A percentile compares a stretch with the other conserved stretches of the same genome.
Evolutionary conservation across 2,113 vertebrate genomes (phyloP).

Genomic region (Chloebia gouldiae): DNA sequence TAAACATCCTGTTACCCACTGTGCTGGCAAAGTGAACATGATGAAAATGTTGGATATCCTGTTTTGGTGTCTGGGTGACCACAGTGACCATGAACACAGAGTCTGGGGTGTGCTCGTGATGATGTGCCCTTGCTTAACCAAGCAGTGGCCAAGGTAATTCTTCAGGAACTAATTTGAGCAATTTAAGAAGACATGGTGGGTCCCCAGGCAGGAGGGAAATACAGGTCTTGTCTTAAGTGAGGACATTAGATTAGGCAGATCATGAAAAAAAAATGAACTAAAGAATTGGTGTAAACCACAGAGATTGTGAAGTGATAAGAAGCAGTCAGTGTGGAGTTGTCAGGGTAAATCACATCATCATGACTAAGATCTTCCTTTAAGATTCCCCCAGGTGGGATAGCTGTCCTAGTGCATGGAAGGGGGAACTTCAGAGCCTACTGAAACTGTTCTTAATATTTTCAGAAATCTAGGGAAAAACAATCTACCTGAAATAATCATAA

Average conservation of each 20-base stretch:
- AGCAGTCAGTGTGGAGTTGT: neutral
- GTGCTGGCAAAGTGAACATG: neutral
- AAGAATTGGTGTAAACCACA: neutral
- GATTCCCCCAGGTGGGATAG: neutral
- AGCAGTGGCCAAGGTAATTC: neutral
- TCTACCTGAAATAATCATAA: neutral
- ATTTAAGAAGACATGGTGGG: neutral
- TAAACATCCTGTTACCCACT: neutral
- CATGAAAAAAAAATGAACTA: neutral
- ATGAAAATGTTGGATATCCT: neutral
- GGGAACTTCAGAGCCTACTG: neutral
- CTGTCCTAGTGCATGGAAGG: neutral
- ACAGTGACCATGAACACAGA: fast-evolving
- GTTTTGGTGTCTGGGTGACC: neutral
- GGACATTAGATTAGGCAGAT: neutral
- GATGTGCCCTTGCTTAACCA: neutral
- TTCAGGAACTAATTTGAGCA: neutral
- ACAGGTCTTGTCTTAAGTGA: neutral
- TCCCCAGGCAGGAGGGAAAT: neutral
- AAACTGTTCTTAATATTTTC: neutral
- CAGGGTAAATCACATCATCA: neutral
- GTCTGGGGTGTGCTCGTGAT: neutral
- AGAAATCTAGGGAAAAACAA: neutral
- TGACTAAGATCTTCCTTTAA: neutral
- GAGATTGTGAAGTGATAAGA: neutral